Evolutionary conservation across 1,140 invertebrate genomes (phyloP), one percentile per base, ranked within the genome.

Genomic region (Drosophila saltans): DNA sequence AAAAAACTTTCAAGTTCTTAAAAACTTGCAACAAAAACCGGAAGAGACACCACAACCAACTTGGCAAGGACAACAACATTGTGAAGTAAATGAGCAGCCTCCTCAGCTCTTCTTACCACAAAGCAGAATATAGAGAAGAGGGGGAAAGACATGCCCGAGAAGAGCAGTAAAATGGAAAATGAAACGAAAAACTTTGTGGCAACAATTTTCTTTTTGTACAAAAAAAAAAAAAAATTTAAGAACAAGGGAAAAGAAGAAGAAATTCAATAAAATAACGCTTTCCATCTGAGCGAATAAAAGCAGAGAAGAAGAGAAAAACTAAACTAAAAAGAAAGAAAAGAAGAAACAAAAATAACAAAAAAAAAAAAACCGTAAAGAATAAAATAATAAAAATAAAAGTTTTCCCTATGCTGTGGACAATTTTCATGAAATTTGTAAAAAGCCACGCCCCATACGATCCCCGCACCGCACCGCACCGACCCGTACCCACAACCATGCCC

Each of bases 231-330:
- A 30, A 33, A 68, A 66, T 16, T 16, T 16, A 60, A 62, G 28
- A 43, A 45, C 3, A 2, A 33, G 11, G 24, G 57, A 43, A 61
- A 30, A 40, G 2, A 28, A 10, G 64, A 55, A 43, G 68, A 61
- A 82, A 86, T 86, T 86, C 83, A 86, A 86, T 86, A 86, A 86
- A 86, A 86, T 86, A 86, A 86, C 80, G 84, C 83, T 86, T 86
- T 80, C 66, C 69, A 78, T 79, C 69, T 82, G 75, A 63, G 60
- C 59, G 45, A 55, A 68, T 69, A 21, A 70, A 40, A 26, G 28
- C 61, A 57, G 56, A 65, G 48, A 9, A 36, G 52, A 26, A 65
- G 48, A 9, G 28, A 41, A 26, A 72, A 85, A 76, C 75, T 78
- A 81, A 75, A 81, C 21, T 26, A 52, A 61, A 56, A 72, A 66